Base-by-base conservation (phyloP, 2,113 vertebrate genomes). In the Ceyx margarethae region DNA sequence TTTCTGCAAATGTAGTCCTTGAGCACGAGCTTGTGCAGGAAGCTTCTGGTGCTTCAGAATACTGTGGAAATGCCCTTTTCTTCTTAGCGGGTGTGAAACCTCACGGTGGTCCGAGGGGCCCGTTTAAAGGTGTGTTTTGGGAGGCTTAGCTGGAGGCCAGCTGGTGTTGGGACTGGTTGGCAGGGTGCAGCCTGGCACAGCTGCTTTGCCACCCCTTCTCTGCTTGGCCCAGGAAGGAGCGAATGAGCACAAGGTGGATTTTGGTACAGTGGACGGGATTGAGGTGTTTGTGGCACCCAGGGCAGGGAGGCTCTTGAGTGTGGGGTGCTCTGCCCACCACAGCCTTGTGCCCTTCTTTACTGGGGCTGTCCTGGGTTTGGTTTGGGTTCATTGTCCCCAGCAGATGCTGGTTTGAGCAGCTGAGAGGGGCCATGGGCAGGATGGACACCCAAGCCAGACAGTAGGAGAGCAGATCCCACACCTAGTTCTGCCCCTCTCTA, bases 281-380 rank as follows among this genome's bases (percentile, higher is more conserved):
- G 48, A 31, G 37, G 80, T 9, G 23, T 3, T 20, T 1, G 2
- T 42, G 57, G 29, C 9, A 28, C 21, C 13, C 11, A 37, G 43
- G 13, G 29, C 8, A 1, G 28, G 0, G 31, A 6, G n/a, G 6
- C 2, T 23, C 46, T 46, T 2, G 0, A 15, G 10, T 7, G 64
- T 37, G 9, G 7, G 61, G 13, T 16, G 61, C 66, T 54, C 5
- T 53, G 45, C n/a, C 42, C 25, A 0, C 26, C 10, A 2, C 5
- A 2, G 61, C 21, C 7, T 22, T 12, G 11, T 11, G 64, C 40
- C 8, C 0, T 42, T 8, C 0, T 42, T 8, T 3, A 9, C 0
- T 2, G 67, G 17, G 26, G 25, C 15, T 14, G 25, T 26, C 25
- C 25, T 25, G 50, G 50, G 50, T 51, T 51, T 9, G 13, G 23